Percentiles rank a stretch among this genome's conserved stretches.
Conservation (phyloP, 2,888 invertebrate species). For the Heliconius erato region DNA sequence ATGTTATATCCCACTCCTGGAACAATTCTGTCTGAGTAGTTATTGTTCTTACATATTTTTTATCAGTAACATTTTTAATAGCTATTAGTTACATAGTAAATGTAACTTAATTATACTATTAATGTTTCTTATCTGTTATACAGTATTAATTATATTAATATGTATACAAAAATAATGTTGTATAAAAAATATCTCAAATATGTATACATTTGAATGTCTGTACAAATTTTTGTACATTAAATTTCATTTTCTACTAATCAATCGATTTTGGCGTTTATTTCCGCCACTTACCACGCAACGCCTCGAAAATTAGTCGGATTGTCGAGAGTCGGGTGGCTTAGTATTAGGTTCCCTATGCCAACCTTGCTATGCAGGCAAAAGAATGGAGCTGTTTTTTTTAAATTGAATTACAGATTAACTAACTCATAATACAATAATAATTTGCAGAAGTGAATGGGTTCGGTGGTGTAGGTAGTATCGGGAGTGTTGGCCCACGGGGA, state of each 20-base stretch:
- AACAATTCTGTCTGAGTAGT: background rate
- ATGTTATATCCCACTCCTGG: background rate
- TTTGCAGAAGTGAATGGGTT: slow-evolving; percentile 82
- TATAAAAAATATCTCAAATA: too few relatives aligned
- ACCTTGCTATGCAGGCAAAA: background rate
- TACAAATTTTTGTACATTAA: background rate
- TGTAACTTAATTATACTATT: background rate
- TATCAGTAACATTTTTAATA: slow-evolving; percentile 12
- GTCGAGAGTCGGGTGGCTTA: background rate
- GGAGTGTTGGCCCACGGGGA: slow-evolving; percentile 82
- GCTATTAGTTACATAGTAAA: slow-evolving; percentile 5
- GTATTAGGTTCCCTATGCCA: background rate
- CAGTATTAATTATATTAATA: background rate
- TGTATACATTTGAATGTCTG: too few relatives aligned
- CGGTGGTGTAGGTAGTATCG: slow-evolving; percentile 79
- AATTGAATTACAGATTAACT: too few relatives aligned
- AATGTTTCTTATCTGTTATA: background rate
- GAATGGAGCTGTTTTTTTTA: background rate
- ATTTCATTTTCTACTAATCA: background rate
- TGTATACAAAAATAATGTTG: background rate
- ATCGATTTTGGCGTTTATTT: background rate
- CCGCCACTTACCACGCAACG: background rate
- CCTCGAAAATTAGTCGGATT: background rate
- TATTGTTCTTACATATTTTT: background rate
- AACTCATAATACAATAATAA: background rate